Conservation (phyloP, 2,797 vertebrate genomes). For the Tadarida brasiliensis region DNA sequence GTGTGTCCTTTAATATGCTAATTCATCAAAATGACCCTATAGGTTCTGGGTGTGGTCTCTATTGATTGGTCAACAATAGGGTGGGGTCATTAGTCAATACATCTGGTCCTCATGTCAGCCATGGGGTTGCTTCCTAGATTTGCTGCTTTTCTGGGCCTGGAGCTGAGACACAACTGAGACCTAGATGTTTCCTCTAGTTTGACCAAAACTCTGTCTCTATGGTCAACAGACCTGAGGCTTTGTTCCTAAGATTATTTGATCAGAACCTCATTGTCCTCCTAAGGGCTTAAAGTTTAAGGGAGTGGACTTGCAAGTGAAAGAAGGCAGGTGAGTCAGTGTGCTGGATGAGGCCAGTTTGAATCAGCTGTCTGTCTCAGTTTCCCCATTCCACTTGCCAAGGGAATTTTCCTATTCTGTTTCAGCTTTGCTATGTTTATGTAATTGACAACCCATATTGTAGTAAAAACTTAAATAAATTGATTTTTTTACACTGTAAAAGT, state of each 20-base stretch:
- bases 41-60: not conserved
- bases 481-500: not conserved
- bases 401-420: not conserved
- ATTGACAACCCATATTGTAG: not conserved
- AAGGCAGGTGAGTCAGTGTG: not conserved
- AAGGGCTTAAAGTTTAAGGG: not conserved
- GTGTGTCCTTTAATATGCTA: not conserved
- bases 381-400: not conserved
- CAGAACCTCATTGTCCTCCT: not conserved
- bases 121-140: not conserved
- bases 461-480: not conserved
- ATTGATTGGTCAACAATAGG: not conserved
- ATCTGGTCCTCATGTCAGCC: not conserved
- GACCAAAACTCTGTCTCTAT: not conserved
- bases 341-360: not conserved
- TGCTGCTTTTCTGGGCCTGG: not conserved
- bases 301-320: not conserved
- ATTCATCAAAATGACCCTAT: not conserved
- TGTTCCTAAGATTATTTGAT: not conserved
- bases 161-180: not conserved
- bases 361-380: not conserved
- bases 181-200: not conserved
- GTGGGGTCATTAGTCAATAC: not conserved
- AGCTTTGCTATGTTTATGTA: constrained; percentile 11
- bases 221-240: not conserved